These are phyloP conservation scores for Cygnus atratus DNA, from an alignment of 2,113 vertebrate species.

Conservation along the genomic window DNA sequence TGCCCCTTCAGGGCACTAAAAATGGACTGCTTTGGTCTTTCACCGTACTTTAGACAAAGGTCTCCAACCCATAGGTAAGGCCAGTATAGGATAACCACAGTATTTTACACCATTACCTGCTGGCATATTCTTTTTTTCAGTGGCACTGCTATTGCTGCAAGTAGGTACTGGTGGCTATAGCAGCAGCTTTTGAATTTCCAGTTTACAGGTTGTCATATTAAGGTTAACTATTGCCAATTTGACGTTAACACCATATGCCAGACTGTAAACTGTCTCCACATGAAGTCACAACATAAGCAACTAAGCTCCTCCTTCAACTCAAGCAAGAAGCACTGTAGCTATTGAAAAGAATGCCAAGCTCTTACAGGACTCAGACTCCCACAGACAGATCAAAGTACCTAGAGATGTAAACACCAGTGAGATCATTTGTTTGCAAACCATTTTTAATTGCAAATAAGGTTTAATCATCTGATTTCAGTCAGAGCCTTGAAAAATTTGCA, in stretches of 20 bases:
- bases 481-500: neutral
- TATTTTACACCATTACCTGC: neutral
- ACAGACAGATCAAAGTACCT: conserved; percentile 1
- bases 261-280: conserved; percentile 44
- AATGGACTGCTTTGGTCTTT: neutral
- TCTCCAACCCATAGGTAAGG: neutral
- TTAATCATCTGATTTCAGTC: neutral
- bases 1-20: neutral
- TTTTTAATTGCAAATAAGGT: neutral
- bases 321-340: neutral
- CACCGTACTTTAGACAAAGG: neutral
- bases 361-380: neutral
- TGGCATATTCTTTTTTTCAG: neutral
- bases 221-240: conserved; percentile 63
- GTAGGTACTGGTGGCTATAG: neutral
- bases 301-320: neutral
- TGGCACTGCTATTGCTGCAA: neutral
- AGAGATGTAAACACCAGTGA: neutral
- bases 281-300: conserved; percentile 35
- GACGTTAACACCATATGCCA: conserved; percentile 58
- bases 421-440: neutral
- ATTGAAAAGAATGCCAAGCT: neutral
- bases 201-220: conserved; percentile 60
- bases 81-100: neutral
- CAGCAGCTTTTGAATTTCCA: conserved; percentile 41